Conservation (phyloP, 2,797 vertebrate species). For the Anolis apletophallus region DNA sequence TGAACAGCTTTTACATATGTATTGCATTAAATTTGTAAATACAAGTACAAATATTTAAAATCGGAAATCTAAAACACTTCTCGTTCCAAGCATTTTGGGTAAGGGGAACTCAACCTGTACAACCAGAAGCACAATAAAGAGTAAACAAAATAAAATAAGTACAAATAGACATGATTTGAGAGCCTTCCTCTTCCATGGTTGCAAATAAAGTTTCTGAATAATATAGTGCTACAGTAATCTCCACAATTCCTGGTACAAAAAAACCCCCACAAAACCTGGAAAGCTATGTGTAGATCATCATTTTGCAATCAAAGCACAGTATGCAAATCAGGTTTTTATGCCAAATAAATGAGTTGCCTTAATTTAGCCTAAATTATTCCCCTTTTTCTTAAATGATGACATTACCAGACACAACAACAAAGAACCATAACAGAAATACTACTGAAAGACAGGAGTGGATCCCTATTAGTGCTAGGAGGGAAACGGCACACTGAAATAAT, state of each 20-base stretch:
- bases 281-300: neutral
- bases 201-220: neutral
- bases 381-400: slow-evolving; percentile 3
- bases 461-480: slow-evolving; percentile 32
- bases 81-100: too few relatives aligned
- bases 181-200: neutral
- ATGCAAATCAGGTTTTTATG: slow-evolving; percentile 5
- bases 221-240: neutral
- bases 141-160: too few relatives aligned
- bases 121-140: neutral
- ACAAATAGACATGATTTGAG: too few relatives aligned
- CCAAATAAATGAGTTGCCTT: neutral
- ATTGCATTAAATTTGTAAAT: too few relatives aligned
- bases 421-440: slow-evolving; percentile 16
- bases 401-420: slow-evolving; percentile 2
- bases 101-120: too few relatives aligned
- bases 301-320: slow-evolving; percentile 7
- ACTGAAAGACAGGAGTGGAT: slow-evolving; percentile 25
- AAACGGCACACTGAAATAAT: slow-evolving; percentile 60
- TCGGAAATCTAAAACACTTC: too few relatives aligned
- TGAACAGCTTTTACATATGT: too few relatives aligned
- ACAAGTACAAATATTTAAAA: too few relatives aligned
- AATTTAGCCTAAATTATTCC: slow-evolving; percentile 9
- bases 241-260: neutral
- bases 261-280: neutral